Percentiles rank a stretch among this genome's conserved stretches.
Conservation (phyloP, 2,797 vertebrate species). For the Caiman crocodilus region DNA sequence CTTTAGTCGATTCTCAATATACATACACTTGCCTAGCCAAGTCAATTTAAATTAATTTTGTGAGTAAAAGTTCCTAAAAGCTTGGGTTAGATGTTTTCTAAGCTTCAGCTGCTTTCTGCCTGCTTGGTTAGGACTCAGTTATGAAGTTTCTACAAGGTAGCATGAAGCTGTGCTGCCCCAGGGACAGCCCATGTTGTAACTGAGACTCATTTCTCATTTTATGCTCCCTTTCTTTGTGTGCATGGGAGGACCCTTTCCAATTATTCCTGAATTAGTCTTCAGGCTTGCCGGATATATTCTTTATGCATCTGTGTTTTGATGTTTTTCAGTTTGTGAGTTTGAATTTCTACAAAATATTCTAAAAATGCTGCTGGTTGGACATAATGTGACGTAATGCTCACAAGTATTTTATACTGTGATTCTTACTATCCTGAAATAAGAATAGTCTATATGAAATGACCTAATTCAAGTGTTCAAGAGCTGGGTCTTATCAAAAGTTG, state of each 20-base stretch:
- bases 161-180: background rate
- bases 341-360: background rate
- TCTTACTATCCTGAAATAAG: conserved; percentile 12
- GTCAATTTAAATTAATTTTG: background rate
- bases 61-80: background rate
- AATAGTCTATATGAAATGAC: conserved; percentile 18
- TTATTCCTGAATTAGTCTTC: background rate
- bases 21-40: background rate
- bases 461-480: background rate
- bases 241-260: background rate
- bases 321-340: background rate
- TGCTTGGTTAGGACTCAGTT: background rate
- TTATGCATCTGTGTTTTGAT: background rate
- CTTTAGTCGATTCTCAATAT: background rate
- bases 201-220: too few relatives aligned
- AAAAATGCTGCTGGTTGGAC: background rate
- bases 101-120: background rate
- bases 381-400: background rate
- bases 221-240: background rate
- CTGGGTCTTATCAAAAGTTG: background rate
- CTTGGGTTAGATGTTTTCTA: background rate
- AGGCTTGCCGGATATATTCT: background rate
- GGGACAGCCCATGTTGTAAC: background rate
- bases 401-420: background rate
- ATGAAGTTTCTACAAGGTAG: background rate